Base-by-base conservation (phyloP, 2,113 vertebrate genomes). In the Emberiza fucata region DNA sequence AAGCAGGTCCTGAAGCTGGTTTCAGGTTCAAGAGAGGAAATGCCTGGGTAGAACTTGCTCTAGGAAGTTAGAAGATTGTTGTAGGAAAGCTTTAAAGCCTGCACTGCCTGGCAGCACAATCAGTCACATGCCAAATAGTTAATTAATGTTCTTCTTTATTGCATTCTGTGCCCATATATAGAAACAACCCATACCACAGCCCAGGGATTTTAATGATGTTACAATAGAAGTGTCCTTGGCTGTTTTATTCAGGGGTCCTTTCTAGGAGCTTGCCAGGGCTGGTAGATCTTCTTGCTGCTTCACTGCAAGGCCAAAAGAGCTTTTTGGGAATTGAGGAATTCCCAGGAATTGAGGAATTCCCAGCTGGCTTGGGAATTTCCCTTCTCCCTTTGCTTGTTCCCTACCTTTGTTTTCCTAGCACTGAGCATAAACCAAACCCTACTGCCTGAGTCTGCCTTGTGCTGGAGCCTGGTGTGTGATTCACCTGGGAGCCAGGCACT, bases 121-220 rank as follows among this genome's bases (percentile, higher is more conserved):
- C 44, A 28, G 6, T 81, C 69, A 87, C 1, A 0, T 82, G 92
- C 61, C 81, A 91, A 79, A 72, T 87, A 92, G 81, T 78, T 88
- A 91, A 75, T 92, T 95, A 79, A 69, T 2, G 3, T 90, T 80
- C 57, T 63, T 87, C 63, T 91, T 91, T 79, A 92, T 83, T 76
- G 78, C 57, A 35, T 89, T 94, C 59, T 77, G 44, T 92, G 83
- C 57, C 86, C 77, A 68, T 92, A 78, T 94, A 81, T 72, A 92
- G 94, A 86, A 89, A 77, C 64, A 94, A 24, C 35, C 51, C 29
- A 31, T 83, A 42, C 39, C 57, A 66, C 44, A 86, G 86, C 71
- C 60, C 64, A 77, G 56, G 72, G 64, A 17, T 59, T 90, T 97
- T 77, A 86, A 81, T 66, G 79, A 61, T 0, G 1, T 54, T 69